Base-by-base conservation (phyloP, 2,888 invertebrate genomes). In the Congeria kusceri region DNA sequence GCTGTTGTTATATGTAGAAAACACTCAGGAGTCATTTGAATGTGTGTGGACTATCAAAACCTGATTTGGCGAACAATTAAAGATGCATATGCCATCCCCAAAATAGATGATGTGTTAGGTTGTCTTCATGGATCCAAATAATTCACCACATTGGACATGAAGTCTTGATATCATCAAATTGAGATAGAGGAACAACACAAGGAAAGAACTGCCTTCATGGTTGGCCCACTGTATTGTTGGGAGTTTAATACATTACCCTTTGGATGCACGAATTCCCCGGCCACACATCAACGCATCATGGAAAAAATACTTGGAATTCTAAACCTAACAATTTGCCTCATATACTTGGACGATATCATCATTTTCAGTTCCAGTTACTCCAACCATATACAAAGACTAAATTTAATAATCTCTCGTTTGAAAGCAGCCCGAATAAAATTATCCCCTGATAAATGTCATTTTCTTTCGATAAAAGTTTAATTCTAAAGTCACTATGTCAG, bases 31-130 rank as follows among this genome's bases (percentile, higher is more conserved):
- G n/a, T n/a, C n/a, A n/a, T n/a, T n/a, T n/a, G n/a, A n/a, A n/a
- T n/a, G n/a, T n/a, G n/a, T n/a, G n/a, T n/a, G n/a, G n/a, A n/a
- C n/a, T n/a, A n/a, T n/a, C n/a, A n/a, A n/a, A n/a, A n/a, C n/a
- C n/a, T n/a, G 15, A 85, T 80, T 27, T 18, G 15, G 2, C 44
- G 65, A 20, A 84, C 85, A 3, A 28, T 49, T 7, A 80, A 83
- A 66, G 81, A 84, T 59, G 49, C 62, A 9, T 79, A 82, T 53
- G 73, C 79, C 2, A 62, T 83, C 15, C 85, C 83, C 7, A 27
- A 78, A 3, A 58, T 85, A 5, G 83, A 86, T n/a, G 29, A 76
- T 0, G 18, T 86, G 13, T 39, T 62, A 18, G 62, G 44, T 20
- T 65, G 65, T 27, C 46, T 65, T 3, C n/a, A n/a, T n/a, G n/a